Base-by-base conservation (phyloP, 92 coral and sea anemone genomes). In the Paragorgia papillata region DNA sequence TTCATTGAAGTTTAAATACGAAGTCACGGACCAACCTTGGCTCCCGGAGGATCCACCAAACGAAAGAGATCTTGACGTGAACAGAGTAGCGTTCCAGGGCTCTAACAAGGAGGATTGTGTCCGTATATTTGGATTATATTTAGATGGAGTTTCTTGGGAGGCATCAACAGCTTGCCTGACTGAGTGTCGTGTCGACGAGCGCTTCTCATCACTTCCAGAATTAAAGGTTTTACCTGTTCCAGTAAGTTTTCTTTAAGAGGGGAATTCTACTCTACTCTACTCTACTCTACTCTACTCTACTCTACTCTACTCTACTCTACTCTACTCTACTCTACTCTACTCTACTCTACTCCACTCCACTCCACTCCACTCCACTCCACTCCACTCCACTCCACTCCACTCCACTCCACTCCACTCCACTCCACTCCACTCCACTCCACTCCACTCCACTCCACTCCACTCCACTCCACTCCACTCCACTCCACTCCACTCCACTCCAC, bases 81-180 rank as follows among this genome's bases (percentile, higher is more conserved):
- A 82, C 58, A 84, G 84, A 51, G 76, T 87, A 19, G 96, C 97
- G 10, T 91, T 91, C 39, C 92, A 91, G 92, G 93, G 93, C 18
- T 57, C 88, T 46, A 73, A 93, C 9, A 83, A 76, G 12, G 97
- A 88, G 9, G 97, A 94, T 26, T 89, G 94, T 13, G 67, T 82
- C 29, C 76, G 82, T 9, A 80, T 89, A 12, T 90, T 90, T 85
- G 98, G 98, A 15, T 88, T 94, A 22, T 94, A 94, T 68, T 60
- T 94, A 61, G 98, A 94, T 70, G 98, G 98, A 37, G 98, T 97
- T 32, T 85, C 91, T 74, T 94, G 97, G 98, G 92, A 94, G 75
- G 14, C 77, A 24, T 35, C 79, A 13, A 40, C 30, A 9, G 79
- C 85, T 22, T 79, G 87, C 41, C 39, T 94, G 53, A 69, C 83